phyloP scores from a whole-genome alignment of 1,140 invertebrate genomes.

The Littorina saxatilis region DNA sequence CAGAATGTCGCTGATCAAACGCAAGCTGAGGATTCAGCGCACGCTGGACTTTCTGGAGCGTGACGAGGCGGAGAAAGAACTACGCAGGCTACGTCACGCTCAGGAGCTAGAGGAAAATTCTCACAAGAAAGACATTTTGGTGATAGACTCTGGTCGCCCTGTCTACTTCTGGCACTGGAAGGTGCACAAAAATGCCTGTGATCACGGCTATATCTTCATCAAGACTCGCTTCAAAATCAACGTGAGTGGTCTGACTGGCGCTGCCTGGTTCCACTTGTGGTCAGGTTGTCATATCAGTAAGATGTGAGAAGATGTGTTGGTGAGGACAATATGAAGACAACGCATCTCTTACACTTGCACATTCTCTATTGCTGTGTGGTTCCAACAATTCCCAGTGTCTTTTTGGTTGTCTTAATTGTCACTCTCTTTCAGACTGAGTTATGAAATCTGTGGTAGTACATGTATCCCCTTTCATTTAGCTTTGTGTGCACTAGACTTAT shows the following conservation, averaged over 20 bases:
- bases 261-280: no score
- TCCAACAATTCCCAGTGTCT: no score
- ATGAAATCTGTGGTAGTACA: no score
- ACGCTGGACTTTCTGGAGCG: neutral
- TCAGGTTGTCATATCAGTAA: no score
- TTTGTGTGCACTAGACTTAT: no score
- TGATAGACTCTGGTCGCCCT: neutral
- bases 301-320: no score
- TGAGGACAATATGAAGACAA: no score
- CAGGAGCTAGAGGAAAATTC: neutral
- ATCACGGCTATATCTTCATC: constrained; percentile 22
- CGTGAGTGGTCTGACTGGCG: constrained; percentile 18
- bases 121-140: neutral
- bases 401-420: no score
- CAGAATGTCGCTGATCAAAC: neutral
- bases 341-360: no score
- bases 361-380: no score
- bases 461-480: no score
- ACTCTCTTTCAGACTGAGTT: no score
- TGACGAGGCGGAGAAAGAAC: neutral
- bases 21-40: neutral
- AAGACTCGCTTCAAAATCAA: constrained; percentile 19
- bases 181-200: constrained; percentile 1
- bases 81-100: neutral
- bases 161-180: constrained; percentile 37